Percentiles rank a stretch among this genome's conserved stretches.
phyloP scores from a whole-genome alignment of 2,797 vertebrate genomes.

The Mus minutoides region DNA sequence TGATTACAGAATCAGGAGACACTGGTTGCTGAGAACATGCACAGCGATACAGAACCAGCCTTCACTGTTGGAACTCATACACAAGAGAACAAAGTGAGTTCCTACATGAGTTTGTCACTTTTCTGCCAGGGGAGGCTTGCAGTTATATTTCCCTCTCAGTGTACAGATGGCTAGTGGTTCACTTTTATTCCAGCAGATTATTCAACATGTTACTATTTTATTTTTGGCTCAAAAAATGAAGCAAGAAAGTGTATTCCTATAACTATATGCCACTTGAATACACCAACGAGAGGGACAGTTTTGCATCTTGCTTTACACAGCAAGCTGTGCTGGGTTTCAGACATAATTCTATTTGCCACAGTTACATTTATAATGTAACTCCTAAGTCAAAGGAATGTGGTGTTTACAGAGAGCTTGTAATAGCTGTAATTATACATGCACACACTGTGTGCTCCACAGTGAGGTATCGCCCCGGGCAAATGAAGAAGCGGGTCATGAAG shows the following conservation, averaged over 20 bases:
- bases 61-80: conserved; percentile 54
- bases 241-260: conserved; percentile 45
- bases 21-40: neutral
- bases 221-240: conserved; percentile 53
- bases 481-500: conserved; percentile 72
- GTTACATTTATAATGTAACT: conserved; percentile 79
- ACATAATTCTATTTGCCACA: conserved; percentile 76
- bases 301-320: conserved; percentile 47
- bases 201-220: neutral
- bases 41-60: neutral
- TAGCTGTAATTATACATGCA: conserved; percentile 78
- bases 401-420: conserved; percentile 69
- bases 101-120: conserved; percentile 42
- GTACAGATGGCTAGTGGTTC: neutral
- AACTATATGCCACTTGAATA: conserved; percentile 18
- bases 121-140: conserved; percentile 60
- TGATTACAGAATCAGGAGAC: neutral
- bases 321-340: conserved; percentile 69
- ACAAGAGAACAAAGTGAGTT: conserved; percentile 35
- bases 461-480: conserved; percentile 70
- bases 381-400: conserved; percentile 68
- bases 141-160: conserved; percentile 10
- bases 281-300: conserved; percentile 16
- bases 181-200: neutral
- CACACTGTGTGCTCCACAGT: conserved; percentile 70